These are phyloP conservation scores for Brachypteracias leptosomus DNA, from an alignment of 2,113 vertebrate genomes.

Conservation along the genomic window DNA sequence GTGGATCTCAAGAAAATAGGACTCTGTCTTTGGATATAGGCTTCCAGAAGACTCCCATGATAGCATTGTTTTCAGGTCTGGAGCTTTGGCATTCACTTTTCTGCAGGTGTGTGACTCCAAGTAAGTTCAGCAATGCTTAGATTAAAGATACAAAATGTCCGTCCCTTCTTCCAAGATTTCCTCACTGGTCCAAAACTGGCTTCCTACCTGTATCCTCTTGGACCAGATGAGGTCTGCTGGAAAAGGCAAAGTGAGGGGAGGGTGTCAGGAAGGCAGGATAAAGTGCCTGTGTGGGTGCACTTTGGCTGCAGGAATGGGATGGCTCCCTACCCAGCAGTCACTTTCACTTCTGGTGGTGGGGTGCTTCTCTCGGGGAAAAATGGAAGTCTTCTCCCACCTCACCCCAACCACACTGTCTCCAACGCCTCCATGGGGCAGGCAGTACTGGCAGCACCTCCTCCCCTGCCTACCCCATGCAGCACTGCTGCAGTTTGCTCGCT, in stretches of 20 bases:
- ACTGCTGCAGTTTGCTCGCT: background rate
- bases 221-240: background rate
- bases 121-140: background rate
- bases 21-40: background rate
- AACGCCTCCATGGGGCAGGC: accelerated
- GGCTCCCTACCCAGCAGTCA: background rate
- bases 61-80: background rate
- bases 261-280: background rate
- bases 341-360: background rate
- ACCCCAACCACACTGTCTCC: background rate
- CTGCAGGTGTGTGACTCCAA: background rate
- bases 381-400: too few species aligned
- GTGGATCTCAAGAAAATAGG: background rate
- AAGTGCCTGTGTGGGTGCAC: background rate
- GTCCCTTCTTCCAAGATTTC: background rate
- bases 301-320: background rate
- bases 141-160: background rate
- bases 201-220: background rate
- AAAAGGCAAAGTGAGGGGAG: background rate
- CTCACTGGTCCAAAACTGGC: background rate
- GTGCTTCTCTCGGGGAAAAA: background rate
- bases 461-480: background rate
- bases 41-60: background rate
- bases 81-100: background rate
- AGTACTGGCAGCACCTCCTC: too few species aligned